phyloP scores from a whole-genome alignment of 37 sponge, comb jelly and placozoan species.

The Eunapius fragilis region DNA sequence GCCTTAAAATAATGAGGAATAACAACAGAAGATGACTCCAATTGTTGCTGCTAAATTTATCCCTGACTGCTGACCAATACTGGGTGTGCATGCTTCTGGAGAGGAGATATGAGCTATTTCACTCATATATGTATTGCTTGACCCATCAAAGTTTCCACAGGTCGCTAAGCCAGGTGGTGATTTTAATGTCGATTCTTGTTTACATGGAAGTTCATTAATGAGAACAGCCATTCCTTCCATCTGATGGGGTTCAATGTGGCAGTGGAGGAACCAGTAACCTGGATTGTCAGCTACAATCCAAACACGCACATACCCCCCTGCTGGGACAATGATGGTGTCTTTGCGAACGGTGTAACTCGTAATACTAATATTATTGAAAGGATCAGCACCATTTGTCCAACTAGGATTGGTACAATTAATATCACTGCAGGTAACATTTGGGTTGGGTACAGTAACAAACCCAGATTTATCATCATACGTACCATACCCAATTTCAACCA shows the following conservation, averaged over 20 bases:
- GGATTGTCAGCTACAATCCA: conserved; percentile 86
- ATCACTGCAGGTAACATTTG: conserved; percentile 7
- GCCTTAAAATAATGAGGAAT: too few relatives aligned
- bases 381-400: not conserved
- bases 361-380: too few relatives aligned
- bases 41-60: too few relatives aligned
- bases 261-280: conserved; percentile 94
- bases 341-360: conserved; percentile 37
- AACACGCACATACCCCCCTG: conserved; percentile 85
- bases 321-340: conserved; percentile 88
- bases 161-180: too few relatives aligned
- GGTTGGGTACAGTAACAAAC: not conserved
- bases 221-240: conserved; percentile 81
- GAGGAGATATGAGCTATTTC: too few relatives aligned
- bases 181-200: too few relatives aligned
- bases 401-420: not conserved
- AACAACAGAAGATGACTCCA: too few relatives aligned
- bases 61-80: too few relatives aligned
- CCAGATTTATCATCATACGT: conserved; percentile 39
- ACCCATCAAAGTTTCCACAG: too few relatives aligned
- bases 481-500: conserved; percentile 56
- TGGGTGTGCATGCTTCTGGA: too few relatives aligned
- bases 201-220: conserved; percentile 53
- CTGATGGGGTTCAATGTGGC: conserved; percentile 85
- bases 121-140: too few relatives aligned